Conservation (phyloP, 1,140 invertebrate species). For the Caerostris extrusa region DNA sequence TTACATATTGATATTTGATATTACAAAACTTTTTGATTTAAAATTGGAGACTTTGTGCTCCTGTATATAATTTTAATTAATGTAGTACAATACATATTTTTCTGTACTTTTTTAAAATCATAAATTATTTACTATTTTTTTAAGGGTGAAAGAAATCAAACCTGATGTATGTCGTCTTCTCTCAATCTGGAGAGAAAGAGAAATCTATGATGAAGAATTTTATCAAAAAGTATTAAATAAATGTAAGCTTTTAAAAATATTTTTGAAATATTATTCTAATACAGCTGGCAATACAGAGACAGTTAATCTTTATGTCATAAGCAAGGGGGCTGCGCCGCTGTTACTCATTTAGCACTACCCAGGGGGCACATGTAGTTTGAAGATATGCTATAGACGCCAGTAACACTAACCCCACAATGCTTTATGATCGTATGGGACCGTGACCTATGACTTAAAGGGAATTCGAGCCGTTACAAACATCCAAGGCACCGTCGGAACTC, state of each 20-base stretch:
- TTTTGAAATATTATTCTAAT: neutral
- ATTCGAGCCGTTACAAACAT: too few relatives aligned
- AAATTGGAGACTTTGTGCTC: neutral
- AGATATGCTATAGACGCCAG: too few relatives aligned
- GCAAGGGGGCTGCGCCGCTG: too few relatives aligned
- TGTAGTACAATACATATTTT: neutral
- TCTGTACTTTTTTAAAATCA: neutral
- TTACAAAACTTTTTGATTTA: neutral
- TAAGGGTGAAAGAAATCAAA: conserved; percentile 52
- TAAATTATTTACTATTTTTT: conserved; percentile 1
- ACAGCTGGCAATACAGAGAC: neutral
- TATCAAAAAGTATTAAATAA: neutral
- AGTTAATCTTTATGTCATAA: neutral
- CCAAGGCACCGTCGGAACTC: too few relatives aligned
- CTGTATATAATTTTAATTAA: too few relatives aligned
- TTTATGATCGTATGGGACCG: too few relatives aligned
- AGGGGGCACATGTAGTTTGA: too few relatives aligned
- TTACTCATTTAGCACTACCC: too few relatives aligned
- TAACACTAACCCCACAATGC: too few relatives aligned
- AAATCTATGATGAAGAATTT: conserved; percentile 47
- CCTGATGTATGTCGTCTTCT: conserved; percentile 17
- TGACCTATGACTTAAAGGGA: too few relatives aligned
- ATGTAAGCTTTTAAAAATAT: conserved; percentile 26
- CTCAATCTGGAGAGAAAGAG: conserved; percentile 22
- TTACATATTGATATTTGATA: neutral